Evolutionary conservation across 1,140 invertebrate genomes (phyloP), one percentile per base, ranked within the genome.

Genomic region (Nymphalis io): DNA sequence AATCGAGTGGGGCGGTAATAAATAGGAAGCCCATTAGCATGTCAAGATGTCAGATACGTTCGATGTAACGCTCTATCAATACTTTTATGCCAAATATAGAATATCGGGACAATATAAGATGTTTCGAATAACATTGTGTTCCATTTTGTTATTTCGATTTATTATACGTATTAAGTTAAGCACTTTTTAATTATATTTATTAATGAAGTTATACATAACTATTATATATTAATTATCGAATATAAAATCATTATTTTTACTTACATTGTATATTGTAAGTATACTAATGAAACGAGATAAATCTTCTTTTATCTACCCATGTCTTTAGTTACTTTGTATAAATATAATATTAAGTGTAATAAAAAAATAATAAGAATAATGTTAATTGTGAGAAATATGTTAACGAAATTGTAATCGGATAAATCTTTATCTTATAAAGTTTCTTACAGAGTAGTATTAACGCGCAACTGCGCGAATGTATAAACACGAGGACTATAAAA

Each of bases 21-120:
- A 70, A 75, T 72, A 70, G 74, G 62, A 60, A 70, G 58, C 58
- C 62, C 60, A 71, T 71, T 76, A 68, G 74, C 46, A 65, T 20
- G 68, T 70, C 72, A 70, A 66, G 18, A 73, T 69, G 64, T 76
- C 67, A 72, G 21, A 53, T 46, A 39, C 48, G 39, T 33, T 65
- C 53, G 38, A 44, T 58, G 58, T 69, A 58, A 60, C 59, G 51
- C 40, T 33, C 59, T 62, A 72, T 72, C 64, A 55, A 23, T 55
- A 44, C 51, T 53, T 53, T 53, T 53, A 63, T 63, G 33, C 61
- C 61, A 53, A 63, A 63, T 53, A 63, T 63, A 63, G 46, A 55
- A 53, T 53, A 48, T 20, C 46, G 33, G 23, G 42, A 21, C 20
- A 3, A 11, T 62, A 20, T 16, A 13, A 20, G 16, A 51, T 51